Evolutionary conservation across 2,113 vertebrate species (phyloP).

Genomic region (Onychostruthus taczanowskii): DNA sequence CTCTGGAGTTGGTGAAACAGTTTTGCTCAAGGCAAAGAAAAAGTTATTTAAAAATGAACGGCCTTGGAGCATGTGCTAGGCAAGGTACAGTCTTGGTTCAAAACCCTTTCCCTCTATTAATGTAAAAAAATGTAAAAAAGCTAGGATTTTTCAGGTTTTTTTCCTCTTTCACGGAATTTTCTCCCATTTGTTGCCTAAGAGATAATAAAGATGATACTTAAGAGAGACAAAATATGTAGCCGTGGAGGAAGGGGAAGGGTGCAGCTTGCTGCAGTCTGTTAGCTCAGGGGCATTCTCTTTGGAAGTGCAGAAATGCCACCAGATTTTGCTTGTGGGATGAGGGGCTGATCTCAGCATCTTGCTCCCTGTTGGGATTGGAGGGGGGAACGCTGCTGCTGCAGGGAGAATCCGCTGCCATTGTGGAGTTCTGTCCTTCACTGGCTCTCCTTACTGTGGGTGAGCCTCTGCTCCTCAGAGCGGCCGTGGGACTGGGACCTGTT

Average conservation of each 20-base stretch:
- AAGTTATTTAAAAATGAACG: not conserved
- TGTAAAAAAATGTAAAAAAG: not conserved
- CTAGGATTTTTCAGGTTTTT: not conserved
- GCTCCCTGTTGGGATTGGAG: rapidly evolving
- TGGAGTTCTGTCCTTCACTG: not conserved
- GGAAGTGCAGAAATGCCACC: not conserved
- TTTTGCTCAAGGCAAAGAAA: not conserved
- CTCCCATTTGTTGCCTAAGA: not conserved
- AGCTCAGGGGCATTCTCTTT: not conserved
- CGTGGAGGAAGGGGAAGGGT: not conserved
- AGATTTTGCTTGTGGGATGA: not conserved
- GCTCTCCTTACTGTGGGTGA: not conserved
- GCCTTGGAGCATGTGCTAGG: not conserved
- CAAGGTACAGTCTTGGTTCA: not conserved
- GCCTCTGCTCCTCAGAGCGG: rapidly evolving
- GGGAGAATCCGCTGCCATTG: not conserved
- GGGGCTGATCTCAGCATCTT: not conserved
- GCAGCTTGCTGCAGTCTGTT: not conserved
- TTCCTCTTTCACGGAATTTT: not conserved
- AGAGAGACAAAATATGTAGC: not conserved
- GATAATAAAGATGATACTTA: not conserved
- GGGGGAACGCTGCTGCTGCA: not conserved
- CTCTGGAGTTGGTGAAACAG: not conserved
- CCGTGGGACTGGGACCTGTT: not conserved
- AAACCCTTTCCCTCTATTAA: not conserved